Conservation (phyloP, 2,113 vertebrate species). For the Atherinomorus stipes region DNA sequence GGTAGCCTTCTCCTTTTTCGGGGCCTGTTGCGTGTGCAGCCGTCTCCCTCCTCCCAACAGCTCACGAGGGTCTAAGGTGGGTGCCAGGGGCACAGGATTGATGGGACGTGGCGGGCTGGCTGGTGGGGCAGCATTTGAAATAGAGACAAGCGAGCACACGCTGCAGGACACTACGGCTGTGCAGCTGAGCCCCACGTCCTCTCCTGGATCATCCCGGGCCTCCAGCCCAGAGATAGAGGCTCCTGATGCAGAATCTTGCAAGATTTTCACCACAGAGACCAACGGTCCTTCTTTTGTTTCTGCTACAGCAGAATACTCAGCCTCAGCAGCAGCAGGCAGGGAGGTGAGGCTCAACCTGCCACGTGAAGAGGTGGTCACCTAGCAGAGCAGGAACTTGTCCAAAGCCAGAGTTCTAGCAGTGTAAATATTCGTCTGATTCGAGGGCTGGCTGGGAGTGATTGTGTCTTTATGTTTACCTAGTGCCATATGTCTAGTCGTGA, state of each 20-base stretch:
- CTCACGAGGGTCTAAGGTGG: slow-evolving; percentile 77
- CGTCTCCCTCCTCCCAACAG: slow-evolving; percentile 84
- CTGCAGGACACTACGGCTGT: slow-evolving; percentile 95
- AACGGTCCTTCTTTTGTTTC: slow-evolving; percentile 64
- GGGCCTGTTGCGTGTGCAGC: slow-evolving; percentile 93
- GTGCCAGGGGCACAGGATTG: slow-evolving; percentile 80
- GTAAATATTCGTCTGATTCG: slow-evolving; percentile 60
- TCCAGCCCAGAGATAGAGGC: slow-evolving; percentile 83
- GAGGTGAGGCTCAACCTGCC: slow-evolving; percentile 81
- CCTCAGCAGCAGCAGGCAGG: slow-evolving; percentile 68
- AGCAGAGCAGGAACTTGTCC: slow-evolving; percentile 36
- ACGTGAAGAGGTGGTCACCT: slow-evolving; percentile 72
- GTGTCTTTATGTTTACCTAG: slow-evolving; percentile 52
- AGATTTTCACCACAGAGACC: slow-evolving; percentile 79
- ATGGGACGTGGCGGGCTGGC: slow-evolving; percentile 81
- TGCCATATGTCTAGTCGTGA: slow-evolving; percentile 65
- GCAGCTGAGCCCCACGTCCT: slow-evolving; percentile 93
- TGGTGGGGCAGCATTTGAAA: slow-evolving; percentile 87
- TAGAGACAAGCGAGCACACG: slow-evolving; percentile 96
- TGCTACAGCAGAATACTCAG: slow-evolving; percentile 68
- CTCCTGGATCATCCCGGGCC: slow-evolving; percentile 86
- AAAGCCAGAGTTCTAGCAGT: slow-evolving; percentile 36
- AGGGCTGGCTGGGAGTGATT: slow-evolving; percentile 47
- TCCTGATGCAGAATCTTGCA: slow-evolving; percentile 58
- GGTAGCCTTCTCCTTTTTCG: slow-evolving; percentile 92